Evolutionary conservation across 1,140 invertebrate species (phyloP).

Genomic region (Drosophila persimilis): DNA sequence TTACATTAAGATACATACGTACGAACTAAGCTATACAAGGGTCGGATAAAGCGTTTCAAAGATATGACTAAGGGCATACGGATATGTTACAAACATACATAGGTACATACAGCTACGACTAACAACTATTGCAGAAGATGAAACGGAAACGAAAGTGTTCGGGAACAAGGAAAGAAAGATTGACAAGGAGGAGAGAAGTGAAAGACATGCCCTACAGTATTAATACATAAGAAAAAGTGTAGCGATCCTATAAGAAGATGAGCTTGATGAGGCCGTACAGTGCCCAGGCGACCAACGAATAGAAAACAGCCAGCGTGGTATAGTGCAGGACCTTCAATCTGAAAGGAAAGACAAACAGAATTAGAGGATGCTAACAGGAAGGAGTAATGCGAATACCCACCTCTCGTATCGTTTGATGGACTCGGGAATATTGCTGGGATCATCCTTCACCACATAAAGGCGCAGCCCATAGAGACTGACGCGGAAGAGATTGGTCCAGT

Average conservation of each 20-base stretch:
- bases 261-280: conserved; percentile 65
- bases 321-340: conserved; percentile 81
- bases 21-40: conserved; percentile 48
- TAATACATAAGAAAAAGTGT: conserved; percentile 25
- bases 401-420: conserved; percentile 85
- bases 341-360: conserved; percentile 1
- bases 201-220: conserved; percentile 49
- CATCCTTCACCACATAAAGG: conserved; percentile 89
- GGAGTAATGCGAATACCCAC: conserved; percentile 68
- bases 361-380: neutral
- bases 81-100: conserved; percentile 43
- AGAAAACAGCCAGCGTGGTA: conserved; percentile 61
- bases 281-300: conserved; percentile 58
- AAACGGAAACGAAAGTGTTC: conserved; percentile 31
- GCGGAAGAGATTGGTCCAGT: conserved; percentile 87
- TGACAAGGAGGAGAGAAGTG: conserved; percentile 4
- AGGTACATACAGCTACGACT: conserved; percentile 48
- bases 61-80: conserved; percentile 55
- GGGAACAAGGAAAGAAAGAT: conserved; percentile 9
- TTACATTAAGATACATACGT: conserved; percentile 43
- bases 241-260: conserved; percentile 55
- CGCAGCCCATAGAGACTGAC: conserved; percentile 87
- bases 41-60: conserved; percentile 58
- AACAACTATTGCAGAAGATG: conserved; percentile 31
- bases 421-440: conserved; percentile 86